These are phyloP conservation scores for Macrotis lagotis DNA, from an alignment of 2,113 vertebrate species.

Conservation along the genomic window DNA sequence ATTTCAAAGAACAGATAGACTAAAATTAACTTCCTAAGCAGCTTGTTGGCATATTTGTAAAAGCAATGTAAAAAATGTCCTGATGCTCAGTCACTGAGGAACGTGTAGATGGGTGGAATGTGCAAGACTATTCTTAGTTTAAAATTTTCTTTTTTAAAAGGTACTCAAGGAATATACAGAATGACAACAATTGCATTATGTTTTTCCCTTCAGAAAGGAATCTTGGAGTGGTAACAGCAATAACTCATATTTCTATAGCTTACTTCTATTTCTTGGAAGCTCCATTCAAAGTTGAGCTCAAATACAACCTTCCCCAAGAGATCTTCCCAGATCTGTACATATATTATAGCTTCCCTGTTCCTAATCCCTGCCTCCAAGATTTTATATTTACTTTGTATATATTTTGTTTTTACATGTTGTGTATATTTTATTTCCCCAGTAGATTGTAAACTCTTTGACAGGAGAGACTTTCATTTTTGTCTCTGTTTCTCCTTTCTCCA, in stretches of 20 bases:
- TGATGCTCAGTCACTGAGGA: constrained; percentile 24
- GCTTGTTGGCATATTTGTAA: constrained; percentile 46
- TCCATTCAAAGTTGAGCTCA: background rate
- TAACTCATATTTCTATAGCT: background rate
- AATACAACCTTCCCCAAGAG: background rate
- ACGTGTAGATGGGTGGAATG: background rate
- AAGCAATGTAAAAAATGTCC: constrained; percentile 50
- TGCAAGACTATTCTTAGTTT: background rate
- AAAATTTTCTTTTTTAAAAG: constrained; percentile 15
- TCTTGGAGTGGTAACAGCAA: background rate
- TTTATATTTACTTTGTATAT: background rate
- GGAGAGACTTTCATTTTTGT: background rate
- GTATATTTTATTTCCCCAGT: background rate
- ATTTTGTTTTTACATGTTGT: background rate
- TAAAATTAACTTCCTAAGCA: constrained; percentile 66
- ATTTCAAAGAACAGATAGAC: constrained; percentile 51
- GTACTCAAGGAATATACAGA: background rate
- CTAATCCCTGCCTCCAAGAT: background rate
- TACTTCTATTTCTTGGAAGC: background rate
- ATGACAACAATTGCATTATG: background rate
- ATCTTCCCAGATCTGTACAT: background rate
- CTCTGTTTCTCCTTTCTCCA: background rate
- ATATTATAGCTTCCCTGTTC: background rate
- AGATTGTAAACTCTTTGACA: background rate
- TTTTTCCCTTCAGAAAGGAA: background rate